These are phyloP conservation scores for Acholoe squamosa DNA, from an alignment of 2,888 invertebrate genomes.

Conservation along the genomic window DNA sequence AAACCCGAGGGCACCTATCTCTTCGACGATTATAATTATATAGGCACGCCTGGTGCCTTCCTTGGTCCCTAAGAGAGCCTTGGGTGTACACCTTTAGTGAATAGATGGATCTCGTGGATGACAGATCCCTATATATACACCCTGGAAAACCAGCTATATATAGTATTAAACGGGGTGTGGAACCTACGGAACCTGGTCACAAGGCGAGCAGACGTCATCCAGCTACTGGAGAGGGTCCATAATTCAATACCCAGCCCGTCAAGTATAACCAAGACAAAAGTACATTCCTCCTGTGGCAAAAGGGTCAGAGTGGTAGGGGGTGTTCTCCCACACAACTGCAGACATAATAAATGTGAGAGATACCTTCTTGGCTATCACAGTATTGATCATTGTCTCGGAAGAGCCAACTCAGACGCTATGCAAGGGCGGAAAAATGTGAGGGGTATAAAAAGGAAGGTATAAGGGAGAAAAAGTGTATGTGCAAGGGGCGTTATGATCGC, in stretches of 20 bases:
- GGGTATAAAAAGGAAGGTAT: neutral
- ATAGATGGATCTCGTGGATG: neutral
- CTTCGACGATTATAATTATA: too few relatives aligned
- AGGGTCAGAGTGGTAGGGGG: neutral
- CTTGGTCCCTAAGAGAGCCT: too few relatives aligned
- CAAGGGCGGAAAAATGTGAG: neutral
- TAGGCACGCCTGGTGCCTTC: too few relatives aligned
- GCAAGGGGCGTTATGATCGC: neutral
- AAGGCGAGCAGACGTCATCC: neutral
- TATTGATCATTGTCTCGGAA: neutral
- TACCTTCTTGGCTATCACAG: neutral
- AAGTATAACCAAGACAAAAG: constrained; percentile 12
- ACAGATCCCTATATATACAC: neutral
- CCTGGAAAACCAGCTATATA: neutral
- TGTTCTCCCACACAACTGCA: neutral
- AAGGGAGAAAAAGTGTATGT: neutral
- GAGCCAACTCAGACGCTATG: neutral
- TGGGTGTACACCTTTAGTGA: too few relatives aligned
- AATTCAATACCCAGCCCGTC: neutral
- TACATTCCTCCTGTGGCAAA: neutral
- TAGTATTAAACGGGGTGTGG: neutral
- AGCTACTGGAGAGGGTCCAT: neutral
- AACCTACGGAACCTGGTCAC: neutral
- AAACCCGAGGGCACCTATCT: too few relatives aligned
- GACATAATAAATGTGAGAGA: neutral